Conservation (phyloP, 2,888 invertebrate species). For the Hirtodrosophila cameraria region DNA sequence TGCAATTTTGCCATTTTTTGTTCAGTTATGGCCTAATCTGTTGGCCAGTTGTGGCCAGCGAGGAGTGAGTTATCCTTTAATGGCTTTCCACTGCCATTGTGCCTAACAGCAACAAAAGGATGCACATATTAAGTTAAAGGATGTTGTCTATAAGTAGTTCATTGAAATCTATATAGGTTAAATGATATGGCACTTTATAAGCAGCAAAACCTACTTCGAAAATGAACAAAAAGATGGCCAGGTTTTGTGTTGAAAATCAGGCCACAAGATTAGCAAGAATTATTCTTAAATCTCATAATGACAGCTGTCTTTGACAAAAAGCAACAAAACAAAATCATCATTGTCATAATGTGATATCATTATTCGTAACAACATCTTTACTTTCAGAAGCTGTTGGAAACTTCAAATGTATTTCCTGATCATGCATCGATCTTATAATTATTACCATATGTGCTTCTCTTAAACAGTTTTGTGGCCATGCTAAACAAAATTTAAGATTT, state of each 20-base stretch:
- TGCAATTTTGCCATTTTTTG: conserved; percentile 37
- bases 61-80: conserved; percentile 51
- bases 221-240: conserved; percentile 15
- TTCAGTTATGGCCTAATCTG: conserved; percentile 32
- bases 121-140: conserved; percentile 17
- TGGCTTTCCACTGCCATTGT: conserved; percentile 9
- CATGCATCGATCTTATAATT: too few relatives aligned
- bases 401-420: too few relatives aligned
- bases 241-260: conserved; percentile 11
- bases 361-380: too few relatives aligned
- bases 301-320: conserved; percentile 7
- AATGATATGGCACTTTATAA: conserved; percentile 46
- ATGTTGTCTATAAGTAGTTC: conserved; percentile 22
- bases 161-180: conserved; percentile 26
- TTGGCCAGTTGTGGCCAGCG: conserved; percentile 34
- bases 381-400: too few relatives aligned
- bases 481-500: too few relatives aligned
- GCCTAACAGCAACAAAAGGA: background rate
- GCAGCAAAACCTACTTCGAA: conserved; percentile 8
- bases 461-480: too few relatives aligned
- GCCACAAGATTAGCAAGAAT: conserved; percentile 10
- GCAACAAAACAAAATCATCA: too few relatives aligned
- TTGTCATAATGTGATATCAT: too few relatives aligned
- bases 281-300: conserved; percentile 7
- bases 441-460: too few relatives aligned